Base-by-base conservation (phyloP, 1,140 invertebrate species). In the Drosophila ironensis region DNA sequence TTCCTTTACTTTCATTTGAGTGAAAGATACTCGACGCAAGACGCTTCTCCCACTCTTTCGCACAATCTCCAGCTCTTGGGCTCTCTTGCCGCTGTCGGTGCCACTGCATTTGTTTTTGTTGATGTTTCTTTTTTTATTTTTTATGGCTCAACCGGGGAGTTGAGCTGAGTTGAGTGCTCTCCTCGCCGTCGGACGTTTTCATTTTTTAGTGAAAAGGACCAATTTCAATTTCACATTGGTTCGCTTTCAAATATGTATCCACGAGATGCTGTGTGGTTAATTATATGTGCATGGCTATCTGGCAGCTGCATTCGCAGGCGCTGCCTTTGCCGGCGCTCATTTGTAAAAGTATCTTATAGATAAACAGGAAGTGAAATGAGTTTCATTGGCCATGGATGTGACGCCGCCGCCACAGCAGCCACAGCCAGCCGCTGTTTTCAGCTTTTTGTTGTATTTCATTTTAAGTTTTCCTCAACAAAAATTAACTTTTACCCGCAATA, bases 1-100 rank as follows among this genome's bases (percentile, higher is more conserved):
- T 86, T 86, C 60, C 80, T 80, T 86, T 86, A 84, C 80, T 84
- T 84, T 84, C 80, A 84, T 84, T 86, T 71, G 67, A 86, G 80
- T 84, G 80, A 84, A 84, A 84, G 80, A 84, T 74, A 86, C 74
- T 71, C 74, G 57, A 54, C 4, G n/a, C n/a, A n/a, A n/a, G n/a
- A 52, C 61, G 42, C 27, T 27, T 6, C 24, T 25, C 37, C 25
- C 28, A 17, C 30, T 5, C 54, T 11, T 40, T 19, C 6, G 11
- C 22, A 14, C 56, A 7, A 5, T 14, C 17, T 6, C 20, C 0
- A 12, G 20, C 20, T 16, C 33, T 3, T 8, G 9, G 12, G 14
- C 28, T 14, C 14, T 22, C 9, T 44, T n/a, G n/a, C n/a, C n/a
- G n/a, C n/a, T n/a, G n/a, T n/a, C n/a, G n/a, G n/a, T n/a, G n/a